Evolutionary conservation across 2,888 invertebrate genomes (phyloP).

Genomic region (Troides aeacus): DNA sequence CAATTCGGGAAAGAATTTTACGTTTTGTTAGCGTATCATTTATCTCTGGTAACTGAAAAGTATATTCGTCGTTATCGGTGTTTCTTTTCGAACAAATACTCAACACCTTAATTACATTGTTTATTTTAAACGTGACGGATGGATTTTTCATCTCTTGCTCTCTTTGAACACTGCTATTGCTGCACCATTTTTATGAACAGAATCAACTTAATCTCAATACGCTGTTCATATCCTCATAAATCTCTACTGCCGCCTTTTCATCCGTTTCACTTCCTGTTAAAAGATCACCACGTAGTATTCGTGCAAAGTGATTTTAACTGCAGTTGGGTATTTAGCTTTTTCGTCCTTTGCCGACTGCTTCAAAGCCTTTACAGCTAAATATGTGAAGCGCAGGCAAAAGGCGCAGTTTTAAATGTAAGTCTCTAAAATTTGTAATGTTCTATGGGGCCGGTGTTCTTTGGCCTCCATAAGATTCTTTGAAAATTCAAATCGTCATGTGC

Average conservation of each 20-base stretch:
- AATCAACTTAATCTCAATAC: constrained; percentile 37
- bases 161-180: constrained; percentile 31
- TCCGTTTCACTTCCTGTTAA: constrained; percentile 1
- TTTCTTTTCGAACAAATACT: neutral
- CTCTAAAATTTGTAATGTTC: constrained; percentile 30
- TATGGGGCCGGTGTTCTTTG: constrained; percentile 16
- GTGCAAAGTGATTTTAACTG: neutral
- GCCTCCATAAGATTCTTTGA: constrained; percentile 34
- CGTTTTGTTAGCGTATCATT: too few species aligned
- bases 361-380: constrained; percentile 32
- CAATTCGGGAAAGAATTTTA: too few species aligned
- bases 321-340: neutral
- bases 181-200: constrained; percentile 41
- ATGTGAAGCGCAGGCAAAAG: constrained; percentile 24
- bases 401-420: constrained; percentile 6
- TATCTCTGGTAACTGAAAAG: too few species aligned
- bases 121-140: constrained; percentile 25
- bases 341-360: constrained; percentile 32
- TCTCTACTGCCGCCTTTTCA: neutral
- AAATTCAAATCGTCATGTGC: constrained; percentile 28
- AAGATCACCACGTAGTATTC: constrained; percentile 12
- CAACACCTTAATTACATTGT: constrained; percentile 18
- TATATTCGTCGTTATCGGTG: too few species aligned
- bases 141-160: constrained; percentile 7
- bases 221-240: constrained; percentile 30